Conservation (phyloP, 1,140 invertebrate genomes). For the Uloborus diversus region DNA sequence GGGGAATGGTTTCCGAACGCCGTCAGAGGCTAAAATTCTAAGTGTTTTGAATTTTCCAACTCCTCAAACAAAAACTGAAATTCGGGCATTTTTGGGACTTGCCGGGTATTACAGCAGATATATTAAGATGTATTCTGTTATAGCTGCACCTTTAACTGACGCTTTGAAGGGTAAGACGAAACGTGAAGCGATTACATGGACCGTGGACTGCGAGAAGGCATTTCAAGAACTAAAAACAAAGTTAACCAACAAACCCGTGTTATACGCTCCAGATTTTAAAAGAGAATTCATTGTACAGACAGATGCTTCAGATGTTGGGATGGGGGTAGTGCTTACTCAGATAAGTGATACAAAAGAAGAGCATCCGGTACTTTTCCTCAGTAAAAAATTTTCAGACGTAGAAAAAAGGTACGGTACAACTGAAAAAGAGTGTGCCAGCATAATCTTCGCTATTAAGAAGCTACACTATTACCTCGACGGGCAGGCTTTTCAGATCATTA, state of each 20-base stretch:
- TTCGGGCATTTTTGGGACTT: not conserved
- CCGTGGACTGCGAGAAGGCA: no score
- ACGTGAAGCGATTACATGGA: not conserved
- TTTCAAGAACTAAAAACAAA: not conserved
- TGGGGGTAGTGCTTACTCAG: not conserved
- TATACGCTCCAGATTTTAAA: not conserved
- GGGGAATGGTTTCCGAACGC: not conserved
- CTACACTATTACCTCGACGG: not conserved
- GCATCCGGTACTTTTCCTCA: not conserved
- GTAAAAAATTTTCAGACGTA: not conserved
- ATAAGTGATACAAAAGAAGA: not conserved
- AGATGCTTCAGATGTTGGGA: not conserved
- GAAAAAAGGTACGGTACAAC: not conserved
- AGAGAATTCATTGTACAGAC: not conserved
- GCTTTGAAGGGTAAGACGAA: not conserved
- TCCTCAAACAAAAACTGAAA: constrained; percentile 1
- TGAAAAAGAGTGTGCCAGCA: not conserved
- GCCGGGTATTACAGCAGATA: not conserved
- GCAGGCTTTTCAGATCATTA: not conserved
- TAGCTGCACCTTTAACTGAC: not conserved
- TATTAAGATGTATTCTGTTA: not conserved
- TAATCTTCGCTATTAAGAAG: not conserved
- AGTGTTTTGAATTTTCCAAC: not conserved
- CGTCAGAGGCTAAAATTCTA: not conserved
- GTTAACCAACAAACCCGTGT: not conserved